Evolutionary conservation across 2,888 invertebrate species (phyloP).

Genomic region (Tryphoninae sp.): DNA sequence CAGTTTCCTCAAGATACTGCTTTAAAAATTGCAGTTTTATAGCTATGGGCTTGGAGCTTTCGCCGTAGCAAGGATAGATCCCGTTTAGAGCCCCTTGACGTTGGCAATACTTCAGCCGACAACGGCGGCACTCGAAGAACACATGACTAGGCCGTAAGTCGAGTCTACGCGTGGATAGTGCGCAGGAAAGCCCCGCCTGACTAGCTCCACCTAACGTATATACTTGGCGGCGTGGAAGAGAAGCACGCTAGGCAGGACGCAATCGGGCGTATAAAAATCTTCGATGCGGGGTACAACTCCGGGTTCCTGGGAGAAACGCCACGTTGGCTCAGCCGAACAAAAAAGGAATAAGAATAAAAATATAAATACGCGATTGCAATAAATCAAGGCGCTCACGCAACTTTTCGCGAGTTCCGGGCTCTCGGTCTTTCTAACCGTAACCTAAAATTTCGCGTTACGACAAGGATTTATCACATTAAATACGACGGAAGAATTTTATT

Average conservation of each 20-base stretch:
- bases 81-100: not conserved
- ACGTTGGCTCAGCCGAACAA: slow-evolving; percentile 13
- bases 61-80: not conserved
- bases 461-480: too few species aligned
- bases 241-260: slow-evolving; percentile 40
- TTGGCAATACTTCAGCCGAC: not conserved
- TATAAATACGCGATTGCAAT: not conserved
- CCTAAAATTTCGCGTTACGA: too few species aligned
- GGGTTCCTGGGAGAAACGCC: slow-evolving; percentile 30
- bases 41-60: not conserved
- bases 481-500: too few species aligned
- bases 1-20: too few species aligned
- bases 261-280: slow-evolving; percentile 64
- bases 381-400: not conserved
- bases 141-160: slow-evolving; percentile 15
- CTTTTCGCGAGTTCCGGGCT: not conserved
- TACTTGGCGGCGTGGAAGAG: slow-evolving; percentile 52
- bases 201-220: slow-evolving; percentile 19
- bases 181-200: slow-evolving; percentile 28
- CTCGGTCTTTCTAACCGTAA: too few species aligned
- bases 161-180: slow-evolving; percentile 7
- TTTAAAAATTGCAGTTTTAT: not conserved
- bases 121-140: not conserved
- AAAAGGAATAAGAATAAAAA: not conserved
- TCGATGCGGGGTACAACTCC: slow-evolving; percentile 47